Conservation (phyloP, 2,797 vertebrate species). For the Diceros bicornis region DNA sequence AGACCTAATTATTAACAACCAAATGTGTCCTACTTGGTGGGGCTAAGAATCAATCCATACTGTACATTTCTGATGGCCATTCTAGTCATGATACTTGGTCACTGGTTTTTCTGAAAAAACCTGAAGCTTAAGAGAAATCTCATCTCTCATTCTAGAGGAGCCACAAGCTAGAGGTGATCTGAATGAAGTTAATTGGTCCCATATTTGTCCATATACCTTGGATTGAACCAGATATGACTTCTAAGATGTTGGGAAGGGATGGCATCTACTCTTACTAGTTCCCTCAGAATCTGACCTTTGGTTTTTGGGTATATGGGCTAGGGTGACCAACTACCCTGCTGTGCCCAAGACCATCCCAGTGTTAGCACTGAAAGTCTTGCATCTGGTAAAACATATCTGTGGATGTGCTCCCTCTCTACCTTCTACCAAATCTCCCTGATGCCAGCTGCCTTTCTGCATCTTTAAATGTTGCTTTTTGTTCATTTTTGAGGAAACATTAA, state of each 20-base stretch:
- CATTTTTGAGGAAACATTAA: constrained; percentile 25
- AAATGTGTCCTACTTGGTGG: background rate
- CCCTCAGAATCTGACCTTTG: background rate
- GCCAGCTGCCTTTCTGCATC: background rate
- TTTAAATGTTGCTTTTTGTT: background rate
- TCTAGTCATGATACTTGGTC: background rate
- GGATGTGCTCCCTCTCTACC: background rate
- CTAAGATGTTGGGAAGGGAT: background rate
- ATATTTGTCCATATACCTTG: background rate
- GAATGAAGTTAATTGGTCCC: background rate
- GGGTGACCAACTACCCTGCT: too few species aligned
- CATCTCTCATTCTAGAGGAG: background rate
- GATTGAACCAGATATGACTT: background rate
- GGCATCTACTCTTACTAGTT: background rate
- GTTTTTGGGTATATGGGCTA: background rate
- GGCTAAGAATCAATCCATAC: background rate
- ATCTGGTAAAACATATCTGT: background rate
- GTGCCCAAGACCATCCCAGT: background rate
- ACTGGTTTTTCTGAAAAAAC: background rate
- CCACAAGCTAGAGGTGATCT: background rate
- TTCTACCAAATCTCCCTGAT: background rate
- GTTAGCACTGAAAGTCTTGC: background rate
- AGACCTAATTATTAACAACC: background rate
- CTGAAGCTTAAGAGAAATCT: background rate
- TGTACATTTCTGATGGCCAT: background rate